A percentile compares a stretch with the other conserved stretches of the same genome.
These are phyloP conservation scores for Thermophis baileyi DNA, from an alignment of 2,113 vertebrate genomes.

Conservation along the genomic window DNA sequence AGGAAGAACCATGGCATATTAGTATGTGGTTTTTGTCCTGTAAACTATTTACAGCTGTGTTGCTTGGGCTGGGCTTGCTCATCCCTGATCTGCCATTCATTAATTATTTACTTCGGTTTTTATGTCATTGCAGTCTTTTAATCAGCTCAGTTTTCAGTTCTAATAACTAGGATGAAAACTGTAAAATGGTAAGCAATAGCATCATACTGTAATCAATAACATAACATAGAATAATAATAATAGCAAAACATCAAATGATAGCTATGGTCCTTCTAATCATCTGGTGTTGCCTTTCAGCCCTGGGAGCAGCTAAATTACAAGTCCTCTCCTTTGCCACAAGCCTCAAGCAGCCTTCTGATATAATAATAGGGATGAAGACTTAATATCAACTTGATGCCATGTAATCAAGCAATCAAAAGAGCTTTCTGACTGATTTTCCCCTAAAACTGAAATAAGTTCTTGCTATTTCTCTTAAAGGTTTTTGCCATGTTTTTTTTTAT, in stretches of 20 bases:
- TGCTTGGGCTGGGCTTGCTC: background rate
- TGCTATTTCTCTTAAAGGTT: background rate
- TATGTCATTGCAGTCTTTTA: background rate
- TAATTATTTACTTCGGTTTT: background rate
- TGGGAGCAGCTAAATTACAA: background rate
- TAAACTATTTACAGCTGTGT: background rate
- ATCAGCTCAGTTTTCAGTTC: background rate
- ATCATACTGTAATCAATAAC: background rate
- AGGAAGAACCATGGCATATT: background rate
- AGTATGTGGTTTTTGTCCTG: background rate
- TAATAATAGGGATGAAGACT: background rate
- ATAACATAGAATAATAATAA: background rate
- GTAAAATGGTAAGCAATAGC: background rate
- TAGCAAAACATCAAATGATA: background rate
- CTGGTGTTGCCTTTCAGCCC: background rate
- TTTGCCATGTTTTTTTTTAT: background rate
- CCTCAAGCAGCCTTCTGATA: background rate
- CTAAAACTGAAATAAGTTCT: background rate
- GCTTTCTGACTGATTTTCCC: background rate
- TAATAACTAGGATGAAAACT: background rate
- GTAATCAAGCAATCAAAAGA: background rate
- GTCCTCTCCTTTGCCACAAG: background rate
- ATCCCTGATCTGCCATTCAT: background rate
- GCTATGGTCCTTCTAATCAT: background rate
- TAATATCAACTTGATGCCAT: background rate